These are phyloP conservation scores for Invenusta paracnida DNA, from an alignment of 2,888 invertebrate genomes.

Conservation along the genomic window DNA sequence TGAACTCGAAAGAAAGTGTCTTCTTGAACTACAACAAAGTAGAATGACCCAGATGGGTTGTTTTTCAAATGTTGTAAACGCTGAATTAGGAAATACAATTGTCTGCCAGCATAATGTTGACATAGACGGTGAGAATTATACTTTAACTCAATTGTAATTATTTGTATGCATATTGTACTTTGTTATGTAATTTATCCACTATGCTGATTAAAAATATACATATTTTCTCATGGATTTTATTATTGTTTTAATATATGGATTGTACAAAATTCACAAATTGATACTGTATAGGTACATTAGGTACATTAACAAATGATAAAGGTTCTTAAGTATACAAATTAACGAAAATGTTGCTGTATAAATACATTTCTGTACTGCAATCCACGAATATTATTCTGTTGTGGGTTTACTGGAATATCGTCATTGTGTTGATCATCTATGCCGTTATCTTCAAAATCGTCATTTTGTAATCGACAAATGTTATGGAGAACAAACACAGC, in stretches of 20 bases:
- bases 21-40: constrained; percentile 26
- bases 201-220: constrained; percentile 23
- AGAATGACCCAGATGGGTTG: constrained; percentile 29
- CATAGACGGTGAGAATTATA: constrained; percentile 26
- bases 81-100: constrained; percentile 25
- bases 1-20: constrained; percentile 27
- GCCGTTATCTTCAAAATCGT: background rate
- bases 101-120: constrained; percentile 21
- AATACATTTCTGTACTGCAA: constrained; percentile 26
- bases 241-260: constrained; percentile 8
- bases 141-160: constrained; percentile 19
- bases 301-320: constrained; percentile 21
- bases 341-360: constrained; percentile 23
- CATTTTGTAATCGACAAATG: constrained; percentile 27
- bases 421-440: constrained; percentile 20
- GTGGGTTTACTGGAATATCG: constrained; percentile 23
- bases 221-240: constrained; percentile 21
- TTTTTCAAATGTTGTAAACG: constrained; percentile 27
- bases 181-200: constrained; percentile 16
- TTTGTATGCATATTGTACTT: background rate
- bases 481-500: constrained; percentile 25
- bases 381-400: constrained; percentile 21
- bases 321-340: constrained; percentile 14
- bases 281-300: constrained; percentile 24
- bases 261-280: constrained; percentile 17